These are phyloP conservation scores for Saturnia pavonia DNA, from an alignment of 2,888 invertebrate genomes.

Conservation along the genomic window DNA sequence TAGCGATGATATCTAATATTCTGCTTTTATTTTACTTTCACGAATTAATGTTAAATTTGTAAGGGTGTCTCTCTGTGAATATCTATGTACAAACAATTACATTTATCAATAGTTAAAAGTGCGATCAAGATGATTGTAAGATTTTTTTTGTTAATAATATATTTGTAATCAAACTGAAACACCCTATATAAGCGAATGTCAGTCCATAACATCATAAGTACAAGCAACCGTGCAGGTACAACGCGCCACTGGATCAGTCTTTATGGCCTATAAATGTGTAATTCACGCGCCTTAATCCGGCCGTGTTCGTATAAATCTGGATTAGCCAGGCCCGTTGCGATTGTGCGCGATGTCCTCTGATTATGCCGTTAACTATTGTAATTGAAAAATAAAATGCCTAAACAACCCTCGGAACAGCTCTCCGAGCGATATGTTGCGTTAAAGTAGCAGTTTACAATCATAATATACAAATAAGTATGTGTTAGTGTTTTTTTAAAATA, in stretches of 20 bases:
- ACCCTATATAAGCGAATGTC: constrained; percentile 56
- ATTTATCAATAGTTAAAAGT: no score
- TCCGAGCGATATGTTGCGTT: constrained; percentile 25
- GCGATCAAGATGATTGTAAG: background rate
- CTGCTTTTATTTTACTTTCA: no score
- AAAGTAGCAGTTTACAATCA: constrained; percentile 29
- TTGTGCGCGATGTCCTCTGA: constrained; percentile 72
- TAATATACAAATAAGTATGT: constrained; percentile 7
- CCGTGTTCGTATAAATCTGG: constrained; percentile 78
- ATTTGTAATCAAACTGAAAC: constrained; percentile 28
- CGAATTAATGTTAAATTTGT: no score
- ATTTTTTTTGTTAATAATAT: background rate
- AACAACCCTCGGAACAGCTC: constrained; percentile 38
- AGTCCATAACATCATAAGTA: constrained; percentile 59
- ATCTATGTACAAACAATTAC: no score
- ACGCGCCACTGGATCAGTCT: constrained; percentile 79
- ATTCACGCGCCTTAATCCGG: constrained; percentile 81
- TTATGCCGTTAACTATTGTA: constrained; percentile 80
- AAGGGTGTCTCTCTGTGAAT: no score
- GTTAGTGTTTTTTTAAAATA: background rate
- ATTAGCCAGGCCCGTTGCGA: constrained; percentile 73
- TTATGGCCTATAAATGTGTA: constrained; percentile 82
- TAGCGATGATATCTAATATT: no score
- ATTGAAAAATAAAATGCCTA: constrained; percentile 74
- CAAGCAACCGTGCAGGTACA: constrained; percentile 68